phyloP scores from a whole-genome alignment of 2,888 invertebrate genomes.

The Homarus gammarus region DNA sequence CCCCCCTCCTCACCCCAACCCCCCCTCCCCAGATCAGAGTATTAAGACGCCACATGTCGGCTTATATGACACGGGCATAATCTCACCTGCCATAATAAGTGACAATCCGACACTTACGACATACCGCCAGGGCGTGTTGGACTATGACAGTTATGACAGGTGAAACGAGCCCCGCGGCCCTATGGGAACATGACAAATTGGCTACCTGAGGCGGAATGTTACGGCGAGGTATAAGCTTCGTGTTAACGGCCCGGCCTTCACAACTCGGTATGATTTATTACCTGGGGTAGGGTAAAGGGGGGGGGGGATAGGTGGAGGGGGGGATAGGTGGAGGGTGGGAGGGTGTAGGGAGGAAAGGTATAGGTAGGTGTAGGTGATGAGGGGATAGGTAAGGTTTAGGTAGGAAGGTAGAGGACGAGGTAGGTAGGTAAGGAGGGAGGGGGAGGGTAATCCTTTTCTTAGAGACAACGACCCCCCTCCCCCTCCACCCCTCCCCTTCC shows the following conservation, averaged over 20 bases:
- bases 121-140: constrained; percentile 21
- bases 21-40: not conserved
- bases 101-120: constrained; percentile 1
- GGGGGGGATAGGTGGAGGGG: too few relatives aligned
- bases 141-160: constrained; percentile 61
- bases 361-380: too few relatives aligned
- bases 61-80: constrained; percentile 16
- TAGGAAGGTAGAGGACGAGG: too few relatives aligned
- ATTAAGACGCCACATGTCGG: not conserved
- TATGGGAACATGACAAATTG: constrained; percentile 52
- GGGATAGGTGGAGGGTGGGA: too few relatives aligned
- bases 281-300: too few relatives aligned
- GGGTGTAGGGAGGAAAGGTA: too few relatives aligned
- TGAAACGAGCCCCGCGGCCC: constrained; percentile 45
- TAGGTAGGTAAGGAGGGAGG: too few relatives aligned
- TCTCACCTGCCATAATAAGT: constrained; percentile 48
- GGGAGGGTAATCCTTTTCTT: too few relatives aligned
- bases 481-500: too few relatives aligned
- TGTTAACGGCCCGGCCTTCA: constrained; percentile 36
- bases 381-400: too few relatives aligned
- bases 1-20: too few relatives aligned
- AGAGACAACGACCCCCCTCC: too few relatives aligned
- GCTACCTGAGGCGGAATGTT: constrained; percentile 13
- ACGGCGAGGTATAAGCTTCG: constrained; percentile 28
- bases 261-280: constrained; percentile 41